Percentiles rank a stretch among this genome's conserved stretches.
Evolutionary conservation across 2,888 invertebrate species (phyloP).

Genomic region (Acanthosoma haemorrhoidale): DNA sequence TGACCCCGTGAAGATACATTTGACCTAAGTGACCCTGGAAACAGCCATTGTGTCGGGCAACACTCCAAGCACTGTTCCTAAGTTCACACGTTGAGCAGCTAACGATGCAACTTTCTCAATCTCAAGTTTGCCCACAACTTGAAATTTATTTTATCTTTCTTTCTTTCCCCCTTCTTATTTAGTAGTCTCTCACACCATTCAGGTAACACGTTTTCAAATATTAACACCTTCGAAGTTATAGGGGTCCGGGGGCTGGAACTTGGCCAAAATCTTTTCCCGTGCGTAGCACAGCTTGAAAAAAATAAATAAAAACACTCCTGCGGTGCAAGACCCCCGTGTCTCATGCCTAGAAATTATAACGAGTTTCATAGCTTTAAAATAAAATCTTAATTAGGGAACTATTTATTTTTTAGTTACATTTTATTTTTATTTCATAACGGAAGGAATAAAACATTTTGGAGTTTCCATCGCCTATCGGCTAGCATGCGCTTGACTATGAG

Average conservation of each 20-base stretch:
- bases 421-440: too few species aligned
- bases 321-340: too few species aligned
- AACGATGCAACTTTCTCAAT: slow-evolving; percentile 22
- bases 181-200: slow-evolving; percentile 10
- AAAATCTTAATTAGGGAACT: too few species aligned
- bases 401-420: too few species aligned
- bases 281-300: neutral
- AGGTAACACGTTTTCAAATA: slow-evolving; percentile 9
- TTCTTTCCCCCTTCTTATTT: slow-evolving; percentile 13
- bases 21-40: neutral
- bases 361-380: too few species aligned
- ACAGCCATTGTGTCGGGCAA: neutral
- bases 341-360: too few species aligned
- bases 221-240: slow-evolving; percentile 3
- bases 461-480: too few species aligned
- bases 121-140: slow-evolving; percentile 11
- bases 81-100: neutral
- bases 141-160: slow-evolving; percentile 19
- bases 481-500: too few species aligned
- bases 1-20: neutral
- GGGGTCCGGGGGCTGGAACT: neutral
- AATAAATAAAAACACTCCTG: too few species aligned
- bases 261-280: neutral
- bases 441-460: too few species aligned
- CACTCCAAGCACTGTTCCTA: neutral